Conservation (phyloP, 2,888 invertebrate genomes). For the Microdon myrmicae region DNA sequence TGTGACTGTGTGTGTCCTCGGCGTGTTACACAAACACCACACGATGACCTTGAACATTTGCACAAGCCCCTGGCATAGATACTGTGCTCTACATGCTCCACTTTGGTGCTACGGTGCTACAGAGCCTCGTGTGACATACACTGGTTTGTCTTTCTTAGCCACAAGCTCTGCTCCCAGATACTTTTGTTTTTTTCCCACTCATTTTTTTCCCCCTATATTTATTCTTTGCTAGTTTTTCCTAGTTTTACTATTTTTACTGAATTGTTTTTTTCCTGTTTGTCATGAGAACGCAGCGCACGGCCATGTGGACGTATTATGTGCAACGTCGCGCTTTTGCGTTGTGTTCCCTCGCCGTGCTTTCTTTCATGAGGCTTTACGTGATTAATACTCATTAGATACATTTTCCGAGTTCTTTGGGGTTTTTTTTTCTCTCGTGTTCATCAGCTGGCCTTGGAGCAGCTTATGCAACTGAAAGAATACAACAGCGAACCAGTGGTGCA, state of each 20-base stretch:
- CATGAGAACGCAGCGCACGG: too few species aligned
- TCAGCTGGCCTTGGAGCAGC: not conserved
- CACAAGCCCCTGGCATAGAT: constrained; percentile 36
- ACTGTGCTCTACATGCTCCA: constrained; percentile 40
- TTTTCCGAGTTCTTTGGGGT: too few species aligned
- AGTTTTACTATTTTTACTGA: not conserved
- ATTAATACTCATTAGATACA: too few species aligned
- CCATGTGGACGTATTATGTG: constrained; percentile 1
- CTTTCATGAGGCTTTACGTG: not conserved
- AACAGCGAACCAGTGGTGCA: not conserved
- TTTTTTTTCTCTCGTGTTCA: constrained; percentile 4
- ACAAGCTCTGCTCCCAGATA: constrained; percentile 39
- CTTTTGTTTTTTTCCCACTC: constrained; percentile 6
- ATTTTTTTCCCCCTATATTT: constrained; percentile 10
- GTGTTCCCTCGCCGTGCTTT: not conserved
- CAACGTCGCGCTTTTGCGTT: constrained; percentile 1
- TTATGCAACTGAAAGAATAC: not conserved
- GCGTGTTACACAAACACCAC: constrained; percentile 20
- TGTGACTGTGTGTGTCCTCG: constrained; percentile 1
- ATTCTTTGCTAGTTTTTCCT: constrained; percentile 8
- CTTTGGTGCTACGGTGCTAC: too few species aligned
- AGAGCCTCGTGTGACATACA: too few species aligned
- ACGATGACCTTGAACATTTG: constrained; percentile 45
- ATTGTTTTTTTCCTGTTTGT: not conserved
- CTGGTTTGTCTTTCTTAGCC: too few species aligned